Evolutionary conservation across 92 coral and sea anemone genomes (phyloP).

Genomic region (Zoanthus solanderi): DNA sequence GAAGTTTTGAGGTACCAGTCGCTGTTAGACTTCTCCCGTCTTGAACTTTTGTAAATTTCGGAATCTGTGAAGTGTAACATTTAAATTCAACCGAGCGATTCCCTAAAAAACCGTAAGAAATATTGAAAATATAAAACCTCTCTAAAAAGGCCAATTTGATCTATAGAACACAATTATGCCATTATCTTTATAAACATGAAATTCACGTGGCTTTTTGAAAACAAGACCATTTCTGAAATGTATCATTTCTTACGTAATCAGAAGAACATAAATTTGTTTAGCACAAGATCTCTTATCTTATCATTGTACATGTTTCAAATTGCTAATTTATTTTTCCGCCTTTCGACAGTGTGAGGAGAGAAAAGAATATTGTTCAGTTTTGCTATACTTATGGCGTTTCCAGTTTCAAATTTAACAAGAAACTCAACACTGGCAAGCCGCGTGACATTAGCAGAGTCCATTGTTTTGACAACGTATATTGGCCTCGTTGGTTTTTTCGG

Average conservation of each 20-base stretch:
- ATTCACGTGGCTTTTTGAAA: too few relatives aligned
- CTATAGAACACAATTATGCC: too few relatives aligned
- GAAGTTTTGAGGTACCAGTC: too few relatives aligned
- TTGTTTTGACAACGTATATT: constrained; percentile 68
- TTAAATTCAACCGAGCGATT: too few relatives aligned
- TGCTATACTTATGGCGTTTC: not conserved
- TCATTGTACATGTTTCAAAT: not conserved
- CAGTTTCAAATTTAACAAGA: not conserved
- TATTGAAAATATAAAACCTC: too few relatives aligned
- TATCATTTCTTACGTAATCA: not conserved
- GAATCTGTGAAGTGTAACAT: too few relatives aligned
- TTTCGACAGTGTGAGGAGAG: not conserved
- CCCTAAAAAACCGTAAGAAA: too few relatives aligned
- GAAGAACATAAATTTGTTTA: not conserved
- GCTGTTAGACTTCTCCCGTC: too few relatives aligned
- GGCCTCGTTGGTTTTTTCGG: constrained; percentile 79
- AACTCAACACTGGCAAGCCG: not conserved
- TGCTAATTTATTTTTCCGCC: not conserved
- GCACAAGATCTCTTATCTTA: not conserved
- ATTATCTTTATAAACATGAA: too few relatives aligned
- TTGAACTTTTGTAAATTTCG: too few relatives aligned
- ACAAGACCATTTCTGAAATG: not conserved
- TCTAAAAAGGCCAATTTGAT: too few relatives aligned
- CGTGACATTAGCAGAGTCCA: constrained; percentile 28
- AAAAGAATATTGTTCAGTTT: too few relatives aligned